Evolutionary conservation across 2,797 vertebrate genomes (phyloP).

Genomic region (Tympanoctomys barrerae): DNA sequence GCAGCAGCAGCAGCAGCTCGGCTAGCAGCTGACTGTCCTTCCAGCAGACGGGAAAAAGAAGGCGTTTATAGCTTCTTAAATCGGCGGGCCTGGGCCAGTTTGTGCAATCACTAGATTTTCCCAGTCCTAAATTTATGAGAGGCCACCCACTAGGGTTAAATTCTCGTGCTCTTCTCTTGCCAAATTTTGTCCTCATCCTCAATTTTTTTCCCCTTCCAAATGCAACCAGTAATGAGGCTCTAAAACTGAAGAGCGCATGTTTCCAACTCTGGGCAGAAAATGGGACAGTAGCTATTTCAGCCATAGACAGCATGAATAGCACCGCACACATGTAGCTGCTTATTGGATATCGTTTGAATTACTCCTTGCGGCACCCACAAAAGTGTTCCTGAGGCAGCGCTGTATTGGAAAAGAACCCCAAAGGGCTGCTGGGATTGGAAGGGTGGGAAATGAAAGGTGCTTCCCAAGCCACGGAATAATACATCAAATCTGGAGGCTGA

Average conservation of each 20-base stretch:
- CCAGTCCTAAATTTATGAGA: conserved; percentile 13
- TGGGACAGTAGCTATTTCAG: not conserved
- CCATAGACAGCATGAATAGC: not conserved
- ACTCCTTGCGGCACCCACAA: not conserved
- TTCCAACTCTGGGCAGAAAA: conserved; percentile 43
- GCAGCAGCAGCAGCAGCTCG: not conserved
- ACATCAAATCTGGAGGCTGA: not conserved
- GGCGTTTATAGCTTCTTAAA: conserved; percentile 13
- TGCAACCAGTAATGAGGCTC: conserved; percentile 11
- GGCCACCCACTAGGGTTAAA: not conserved
- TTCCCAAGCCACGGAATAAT: not conserved
- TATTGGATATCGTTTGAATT: not conserved
- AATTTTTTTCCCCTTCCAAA: not conserved
- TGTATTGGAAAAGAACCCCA: not conserved
- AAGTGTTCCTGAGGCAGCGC: not conserved
- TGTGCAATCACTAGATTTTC: conserved; percentile 35
- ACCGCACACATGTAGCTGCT: not conserved
- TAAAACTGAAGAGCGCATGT: conserved; percentile 46
- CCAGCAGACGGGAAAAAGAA: not conserved
- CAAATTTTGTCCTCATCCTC: conserved; percentile 29
- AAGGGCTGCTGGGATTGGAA: not conserved
- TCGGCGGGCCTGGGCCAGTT: not conserved
- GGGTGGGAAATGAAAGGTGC: not conserved
- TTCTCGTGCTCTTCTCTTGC: conserved; percentile 39
- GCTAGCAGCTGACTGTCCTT: not conserved